Conservation (phyloP, 53 echinoderm and acorn worm species). For the Luidia sarsii region DNA sequence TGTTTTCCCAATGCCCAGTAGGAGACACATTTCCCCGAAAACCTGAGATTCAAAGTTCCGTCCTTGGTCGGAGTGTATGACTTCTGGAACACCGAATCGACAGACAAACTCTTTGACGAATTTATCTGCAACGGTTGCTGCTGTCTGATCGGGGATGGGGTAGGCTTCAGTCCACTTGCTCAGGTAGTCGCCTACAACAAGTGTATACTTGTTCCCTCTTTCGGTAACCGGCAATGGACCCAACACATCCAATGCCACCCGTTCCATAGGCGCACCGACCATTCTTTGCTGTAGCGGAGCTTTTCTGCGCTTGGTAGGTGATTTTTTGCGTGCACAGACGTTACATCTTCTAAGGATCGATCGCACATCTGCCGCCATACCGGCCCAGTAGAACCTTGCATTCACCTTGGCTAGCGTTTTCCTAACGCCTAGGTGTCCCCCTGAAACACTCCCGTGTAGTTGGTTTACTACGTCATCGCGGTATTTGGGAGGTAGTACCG, state of each 20-base stretch:
- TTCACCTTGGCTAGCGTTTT: constrained; percentile 61
- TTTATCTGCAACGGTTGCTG: neutral
- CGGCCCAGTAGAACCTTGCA: constrained; percentile 58
- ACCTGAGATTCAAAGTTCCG: constrained; percentile 49
- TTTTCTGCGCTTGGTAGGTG: constrained; percentile 24
- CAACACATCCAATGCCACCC: constrained; percentile 57
- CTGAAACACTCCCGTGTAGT: constrained; percentile 41
- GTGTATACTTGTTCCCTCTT: neutral
- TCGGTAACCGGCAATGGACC: constrained; percentile 47
- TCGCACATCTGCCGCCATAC: constrained; percentile 52
- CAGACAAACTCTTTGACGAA: constrained; percentile 60
- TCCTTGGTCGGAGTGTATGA: constrained; percentile 50
- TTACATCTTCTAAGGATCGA: constrained; percentile 47
- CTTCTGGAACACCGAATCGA: constrained; percentile 50
- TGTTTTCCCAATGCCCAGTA: constrained; percentile 27
- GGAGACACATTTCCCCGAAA: constrained; percentile 19
- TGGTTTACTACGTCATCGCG: constrained; percentile 33
- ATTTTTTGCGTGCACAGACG: constrained; percentile 43
- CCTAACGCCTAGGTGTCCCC: constrained; percentile 61
- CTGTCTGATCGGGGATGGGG: neutral
- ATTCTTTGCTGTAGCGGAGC: constrained; percentile 40
- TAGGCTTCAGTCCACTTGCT: neutral
- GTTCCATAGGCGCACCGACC: constrained; percentile 48
- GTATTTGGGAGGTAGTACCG: constrained; percentile 15
- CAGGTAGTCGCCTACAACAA: neutral